A percentile compares a stretch with the other conserved stretches of the same genome.
Evolutionary conservation across 2,113 vertebrate genomes (phyloP).

Genomic region (Ceyx melanurus): DNA sequence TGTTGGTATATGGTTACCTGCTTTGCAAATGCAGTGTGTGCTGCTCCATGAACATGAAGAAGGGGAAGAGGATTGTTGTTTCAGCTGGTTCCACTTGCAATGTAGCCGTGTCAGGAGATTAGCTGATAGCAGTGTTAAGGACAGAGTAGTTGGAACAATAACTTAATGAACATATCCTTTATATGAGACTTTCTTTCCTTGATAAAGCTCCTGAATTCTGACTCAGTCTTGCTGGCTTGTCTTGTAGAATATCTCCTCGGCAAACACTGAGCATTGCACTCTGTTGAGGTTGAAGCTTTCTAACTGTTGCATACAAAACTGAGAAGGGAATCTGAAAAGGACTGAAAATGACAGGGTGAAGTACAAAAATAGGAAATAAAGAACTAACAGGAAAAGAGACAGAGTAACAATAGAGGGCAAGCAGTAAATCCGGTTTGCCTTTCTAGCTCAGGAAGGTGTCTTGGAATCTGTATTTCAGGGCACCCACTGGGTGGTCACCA

Average conservation of each 20-base stretch:
- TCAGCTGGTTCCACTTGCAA: conserved; percentile 52
- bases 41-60: background rate
- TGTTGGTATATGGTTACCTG: conserved; percentile 17
- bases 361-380: conserved; percentile 50
- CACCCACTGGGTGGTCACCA: conserved; percentile 66
- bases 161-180: background rate
- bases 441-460: conserved; percentile 45
- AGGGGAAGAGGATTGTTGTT: conserved; percentile 51
- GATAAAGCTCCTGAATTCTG: conserved; percentile 2
- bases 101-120: background rate
- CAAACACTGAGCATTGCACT: background rate
- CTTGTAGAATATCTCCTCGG: background rate
- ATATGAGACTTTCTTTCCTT: background rate
- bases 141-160: conserved; percentile 15
- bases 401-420: conserved; percentile 29
- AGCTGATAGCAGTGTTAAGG: conserved; percentile 10
- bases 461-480: conserved; percentile 47
- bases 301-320: background rate
- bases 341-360: conserved; percentile 60
- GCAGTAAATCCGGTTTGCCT: conserved; percentile 58
- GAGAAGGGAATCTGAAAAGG: conserved; percentile 17
- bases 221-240: background rate
- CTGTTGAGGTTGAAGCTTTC: background rate
- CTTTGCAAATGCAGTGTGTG: conserved; percentile 27
- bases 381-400: conserved; percentile 26